Evolutionary conservation across 2,888 invertebrate genomes (phyloP), one percentile per base, ranked within the genome.

Genomic region (Ceratothoa steindachneri): DNA sequence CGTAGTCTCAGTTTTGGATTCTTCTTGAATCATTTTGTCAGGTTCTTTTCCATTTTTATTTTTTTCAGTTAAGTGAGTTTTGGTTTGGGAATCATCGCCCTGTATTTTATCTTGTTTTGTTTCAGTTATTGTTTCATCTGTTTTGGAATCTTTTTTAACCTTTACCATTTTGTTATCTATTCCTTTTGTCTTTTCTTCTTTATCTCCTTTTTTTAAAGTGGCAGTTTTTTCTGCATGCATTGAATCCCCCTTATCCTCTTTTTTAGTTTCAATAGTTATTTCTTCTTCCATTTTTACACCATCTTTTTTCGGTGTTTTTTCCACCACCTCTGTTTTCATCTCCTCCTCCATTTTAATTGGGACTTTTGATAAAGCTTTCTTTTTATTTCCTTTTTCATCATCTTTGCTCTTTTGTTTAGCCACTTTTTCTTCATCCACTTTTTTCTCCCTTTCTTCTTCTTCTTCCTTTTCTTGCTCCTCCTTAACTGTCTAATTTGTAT

Each of bases 91-190:
- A 31, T 75, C 52, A 29, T 67, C 24, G 30, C 66, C 51, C 29
- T 70, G 67, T 69, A 76, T 51, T n/a, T 73, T 77, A 28, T 67
- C 22, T n/a, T 12, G 30, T 41, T 75, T 69, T 30, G 30, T 2
- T 55, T 29, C 19, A 65, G 55, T 41, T 41, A 64, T 2, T n/a
- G 30, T 65, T 73, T 81, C 73, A 41, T 71, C 27, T 64, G 27
- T 30, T 66, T 68, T 64, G 28, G 29, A 66, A 27, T 80, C 55
- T 70, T 71, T 31, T 5, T 67, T 22, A 15, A 15, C 28, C 12
- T 24, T 19, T 29, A 29, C 55, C 66, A 41, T 65, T 55, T 66
- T 67, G 7, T 51, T 52, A 30, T n/a, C 60, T 28, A 28, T 29
- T 68, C 52, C 4, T 64, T 52, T 27, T 19, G 29, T 30, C 31